Percentiles rank a stretch among this genome's conserved stretches.
phyloP scores from a whole-genome alignment of 1,140 invertebrate species.

The Pygmarrhopalites habei region DNA sequence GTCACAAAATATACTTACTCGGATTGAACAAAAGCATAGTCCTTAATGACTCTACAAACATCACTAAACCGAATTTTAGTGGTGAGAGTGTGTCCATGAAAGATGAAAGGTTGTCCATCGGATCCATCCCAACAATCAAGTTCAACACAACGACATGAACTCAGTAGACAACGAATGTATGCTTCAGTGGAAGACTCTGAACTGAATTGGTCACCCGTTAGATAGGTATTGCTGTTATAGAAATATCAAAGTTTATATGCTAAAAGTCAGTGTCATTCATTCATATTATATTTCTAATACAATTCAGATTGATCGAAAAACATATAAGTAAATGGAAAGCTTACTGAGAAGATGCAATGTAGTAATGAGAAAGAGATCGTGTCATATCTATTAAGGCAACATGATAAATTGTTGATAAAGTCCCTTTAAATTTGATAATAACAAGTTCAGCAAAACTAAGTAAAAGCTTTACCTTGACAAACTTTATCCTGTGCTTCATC shows the following conservation, averaged over 20 bases:
- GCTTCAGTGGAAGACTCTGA: conserved; percentile 95
- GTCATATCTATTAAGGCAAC: no score
- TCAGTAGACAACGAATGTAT: conserved; percentile 81
- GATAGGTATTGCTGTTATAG: conserved; percentile 92
- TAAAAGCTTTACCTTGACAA: no score
- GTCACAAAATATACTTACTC: conserved; percentile 63
- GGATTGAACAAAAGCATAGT: conserved; percentile 88
- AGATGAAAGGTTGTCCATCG: conserved; percentile 79
- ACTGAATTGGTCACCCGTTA: conserved; percentile 94
- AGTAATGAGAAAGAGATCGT: conserved; percentile 83
- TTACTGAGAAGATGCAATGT: conserved; percentile 97
- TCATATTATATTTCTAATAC: no score
- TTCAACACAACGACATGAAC: conserved; percentile 95
- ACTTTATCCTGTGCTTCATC: no score
- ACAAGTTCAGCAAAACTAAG: no score
- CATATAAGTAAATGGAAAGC: no score
- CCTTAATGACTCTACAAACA: conserved; percentile 89
- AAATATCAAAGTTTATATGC: no score
- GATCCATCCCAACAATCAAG: conserved; percentile 81
- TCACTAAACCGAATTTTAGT: conserved; percentile 91
- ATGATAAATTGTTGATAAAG: no score
- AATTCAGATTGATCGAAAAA: no score
- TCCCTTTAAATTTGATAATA: no score
- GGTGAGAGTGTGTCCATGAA: conserved; percentile 93
- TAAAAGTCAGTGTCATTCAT: no score